Evolutionary conservation across 2,113 vertebrate species (phyloP).

Genomic region (Gila orcuttii): DNA sequence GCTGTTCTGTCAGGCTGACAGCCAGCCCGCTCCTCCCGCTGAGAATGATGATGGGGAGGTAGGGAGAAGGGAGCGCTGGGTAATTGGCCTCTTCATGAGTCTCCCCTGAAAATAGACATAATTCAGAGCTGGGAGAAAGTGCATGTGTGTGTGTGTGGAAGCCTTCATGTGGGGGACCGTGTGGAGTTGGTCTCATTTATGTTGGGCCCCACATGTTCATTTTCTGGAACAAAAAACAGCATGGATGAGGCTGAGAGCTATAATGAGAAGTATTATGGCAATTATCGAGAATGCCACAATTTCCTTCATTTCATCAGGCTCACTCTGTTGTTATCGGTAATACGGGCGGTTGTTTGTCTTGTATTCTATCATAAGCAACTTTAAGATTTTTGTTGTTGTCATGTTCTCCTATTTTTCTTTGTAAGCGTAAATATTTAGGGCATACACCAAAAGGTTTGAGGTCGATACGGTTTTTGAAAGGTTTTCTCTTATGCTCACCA

Average conservation of each 20-base stretch:
- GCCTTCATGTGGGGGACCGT: conserved; percentile 20
- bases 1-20: conserved; percentile 53
- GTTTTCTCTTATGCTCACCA: not conserved
- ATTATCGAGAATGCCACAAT: conserved; percentile 49
- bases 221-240: conserved; percentile 48
- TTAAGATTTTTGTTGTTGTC: not conserved
- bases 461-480: not conserved
- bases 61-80: conserved; percentile 41
- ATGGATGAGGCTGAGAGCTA: conserved; percentile 45
- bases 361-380: conserved; percentile 8
- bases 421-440: conserved; percentile 4
- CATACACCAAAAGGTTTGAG: not conserved
- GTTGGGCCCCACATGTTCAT: conserved; percentile 48
- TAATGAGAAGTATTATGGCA: conserved; percentile 56
- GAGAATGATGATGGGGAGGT: conserved; percentile 56
- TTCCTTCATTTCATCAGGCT: conserved; percentile 48
- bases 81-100: conserved; percentile 59
- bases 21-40: conserved; percentile 50
- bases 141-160: not conserved
- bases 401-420: not conserved
- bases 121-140: conserved; percentile 36
- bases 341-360: not conserved
- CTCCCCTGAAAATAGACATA: conserved; percentile 56
- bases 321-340: conserved; percentile 28
- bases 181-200: conserved; percentile 51